Base-by-base conservation (phyloP, 53 echinoderm and acorn worm species). In the Zoroaster sp. region DNA sequence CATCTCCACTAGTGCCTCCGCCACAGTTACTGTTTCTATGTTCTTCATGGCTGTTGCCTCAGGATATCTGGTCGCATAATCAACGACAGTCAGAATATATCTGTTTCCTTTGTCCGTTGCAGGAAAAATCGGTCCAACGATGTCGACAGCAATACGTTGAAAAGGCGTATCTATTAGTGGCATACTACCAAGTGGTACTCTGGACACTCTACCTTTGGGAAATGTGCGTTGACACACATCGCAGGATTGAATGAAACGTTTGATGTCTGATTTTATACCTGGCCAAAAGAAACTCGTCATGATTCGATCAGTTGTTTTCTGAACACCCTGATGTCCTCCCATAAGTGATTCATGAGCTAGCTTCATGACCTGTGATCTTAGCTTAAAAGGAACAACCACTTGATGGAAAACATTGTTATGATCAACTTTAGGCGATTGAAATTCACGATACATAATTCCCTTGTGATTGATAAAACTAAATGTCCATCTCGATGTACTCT, bases 191-290 rank as follows among this genome's bases (percentile, higher is more conserved):
- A 80, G 32, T 4, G 87, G 90, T 38, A 93, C 77, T 36, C 43
- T 87, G 3, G 52, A 73, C 3, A 86, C 74, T 20, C 65, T 77
- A 1, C 87, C 87, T 86, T 90, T 93, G 15, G 86, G 87, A 0
- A 90, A 43, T 8, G 79, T 90, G 17, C 87, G 59, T 73, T 93
- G 90, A 52, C 93, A 90, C 11, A 92, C 83, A 69, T 93, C 90
- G 74, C 93, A 93, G 3, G 80, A 93, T 40, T 85, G 74, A 28
- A 78, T 51, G 38, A 73, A 87, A 18, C 90, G 87, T 18, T 40
- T 51, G 14, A 90, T 40, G 43, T 86, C 72, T 4, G 87, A 55
- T 15, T 90, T 86, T 13, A 83, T 51, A 11, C 90, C 80, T 8
- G 86, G 87, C 90, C 90, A 93, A 42, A 80, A 88, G 40, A 89